Percentiles rank a stretch among this genome's conserved stretches.
Evolutionary conservation across 2,797 vertebrate genomes (phyloP).

Genomic region (Esox masquinongy): DNA sequence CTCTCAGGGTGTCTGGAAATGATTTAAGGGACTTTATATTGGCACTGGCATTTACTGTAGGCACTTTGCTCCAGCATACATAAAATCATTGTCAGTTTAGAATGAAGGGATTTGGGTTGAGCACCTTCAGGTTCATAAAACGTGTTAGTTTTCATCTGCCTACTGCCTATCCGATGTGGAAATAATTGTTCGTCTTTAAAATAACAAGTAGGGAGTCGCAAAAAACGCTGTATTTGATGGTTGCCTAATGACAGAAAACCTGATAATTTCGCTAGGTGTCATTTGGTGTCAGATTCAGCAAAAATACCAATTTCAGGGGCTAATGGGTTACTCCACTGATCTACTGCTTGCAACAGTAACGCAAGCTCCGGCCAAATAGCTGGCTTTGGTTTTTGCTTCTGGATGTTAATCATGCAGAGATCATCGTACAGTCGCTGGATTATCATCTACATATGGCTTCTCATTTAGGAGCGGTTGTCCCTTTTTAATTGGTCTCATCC

Average conservation of each 20-base stretch:
- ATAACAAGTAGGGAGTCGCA: not conserved
- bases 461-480: not conserved
- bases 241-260: not conserved
- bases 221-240: not conserved
- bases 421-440: not conserved
- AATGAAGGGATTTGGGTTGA: not conserved
- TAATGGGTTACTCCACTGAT: too few relatives aligned
- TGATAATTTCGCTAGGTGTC: not conserved
- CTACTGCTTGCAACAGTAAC: too few relatives aligned
- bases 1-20: not conserved
- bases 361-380: not conserved
- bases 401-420: not conserved
- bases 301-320: not conserved
- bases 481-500: not conserved
- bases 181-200: not conserved
- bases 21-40: conserved; percentile 3
- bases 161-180: not conserved
- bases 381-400: not conserved
- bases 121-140: not conserved
- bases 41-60: not conserved
- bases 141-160: not conserved
- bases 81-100: not conserved
- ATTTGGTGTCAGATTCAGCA: not conserved
- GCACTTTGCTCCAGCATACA: not conserved
- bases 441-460: not conserved